A percentile compares a stretch with the other conserved stretches of the same genome.
Conservation (phyloP, 2,113 vertebrate species). For the Calyptomena viridis region DNA sequence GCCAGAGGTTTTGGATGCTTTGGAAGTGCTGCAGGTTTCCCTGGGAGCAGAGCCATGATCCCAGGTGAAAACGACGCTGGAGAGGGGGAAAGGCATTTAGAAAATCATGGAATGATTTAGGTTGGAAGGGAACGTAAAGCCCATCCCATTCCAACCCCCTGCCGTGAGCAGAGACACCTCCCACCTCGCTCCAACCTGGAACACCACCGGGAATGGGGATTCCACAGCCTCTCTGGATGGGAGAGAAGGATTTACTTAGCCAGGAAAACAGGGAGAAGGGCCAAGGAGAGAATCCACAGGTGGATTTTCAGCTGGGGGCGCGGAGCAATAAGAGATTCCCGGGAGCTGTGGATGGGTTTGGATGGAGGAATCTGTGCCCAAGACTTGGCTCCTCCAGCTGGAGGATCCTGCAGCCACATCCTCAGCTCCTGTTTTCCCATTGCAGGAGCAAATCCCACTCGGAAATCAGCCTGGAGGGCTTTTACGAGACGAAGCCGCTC, state of each 20-base stretch:
- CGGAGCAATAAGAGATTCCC: rapidly evolving
- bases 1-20: not conserved
- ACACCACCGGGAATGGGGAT: not conserved
- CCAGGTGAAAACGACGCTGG: not conserved
- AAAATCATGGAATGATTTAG: not conserved
- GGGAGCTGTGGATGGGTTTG: not conserved
- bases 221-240: not conserved
- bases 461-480: slow-evolving; percentile 94
- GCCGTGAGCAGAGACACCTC: not conserved
- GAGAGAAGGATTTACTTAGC: not conserved
- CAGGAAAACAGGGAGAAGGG: not conserved
- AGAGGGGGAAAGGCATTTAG: not conserved
- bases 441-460: slow-evolving; percentile 93
- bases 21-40: not conserved
- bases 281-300: not conserved
- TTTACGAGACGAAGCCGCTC: slow-evolving; percentile 88
- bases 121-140: not conserved
- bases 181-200: not conserved
- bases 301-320: not conserved
- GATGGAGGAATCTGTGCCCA: not conserved
- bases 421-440: not conserved
- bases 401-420: too few relatives aligned
- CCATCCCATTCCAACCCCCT: not conserved
- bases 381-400: not conserved
- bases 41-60: not conserved